A percentile compares a stretch with the other conserved stretches of the same genome.
These are phyloP conservation scores for Acipenser ruthenus DNA, from an alignment of 2,797 vertebrate genomes.

Conservation along the genomic window DNA sequence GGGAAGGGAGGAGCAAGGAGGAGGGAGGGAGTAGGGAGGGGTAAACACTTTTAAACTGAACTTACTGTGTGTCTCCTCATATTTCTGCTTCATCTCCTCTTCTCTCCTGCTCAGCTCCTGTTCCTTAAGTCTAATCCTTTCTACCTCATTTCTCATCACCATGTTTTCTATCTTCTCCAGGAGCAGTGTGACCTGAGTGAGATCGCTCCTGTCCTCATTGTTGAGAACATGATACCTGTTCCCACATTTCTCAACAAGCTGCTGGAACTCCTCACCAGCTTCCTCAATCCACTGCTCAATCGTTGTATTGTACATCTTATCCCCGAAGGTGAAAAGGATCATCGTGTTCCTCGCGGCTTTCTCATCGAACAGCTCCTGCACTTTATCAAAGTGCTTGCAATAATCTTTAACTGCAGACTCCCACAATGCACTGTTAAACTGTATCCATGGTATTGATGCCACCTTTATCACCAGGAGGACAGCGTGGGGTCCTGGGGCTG, in stretches of 20 bases:
- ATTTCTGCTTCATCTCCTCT: too few relatives aligned
- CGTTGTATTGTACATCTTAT: constrained; percentile 51
- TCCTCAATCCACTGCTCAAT: constrained; percentile 64
- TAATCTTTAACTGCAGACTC: constrained; percentile 66
- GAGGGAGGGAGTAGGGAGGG: too few relatives aligned
- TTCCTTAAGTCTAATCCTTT: too few relatives aligned
- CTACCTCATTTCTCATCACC: too few relatives aligned
- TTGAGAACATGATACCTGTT: too few relatives aligned
- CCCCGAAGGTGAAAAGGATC: constrained; percentile 65
- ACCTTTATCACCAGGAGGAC: constrained; percentile 65
- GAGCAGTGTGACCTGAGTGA: constrained; percentile 51
- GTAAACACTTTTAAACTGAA: too few relatives aligned
- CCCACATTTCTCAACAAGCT: constrained; percentile 62
- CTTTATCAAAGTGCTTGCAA: constrained; percentile 56
- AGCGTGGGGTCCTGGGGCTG: constrained; percentile 59
- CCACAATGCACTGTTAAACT: too few relatives aligned
- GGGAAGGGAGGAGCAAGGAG: too few relatives aligned
- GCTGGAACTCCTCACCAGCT: constrained; percentile 59
- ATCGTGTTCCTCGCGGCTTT: constrained; percentile 57
- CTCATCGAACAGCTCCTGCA: constrained; percentile 58
- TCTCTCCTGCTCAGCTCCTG: too few relatives aligned
- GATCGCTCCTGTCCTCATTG: constrained; percentile 57
- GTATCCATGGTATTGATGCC: too few relatives aligned
- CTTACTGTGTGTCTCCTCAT: too few relatives aligned
- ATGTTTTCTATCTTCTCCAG: constrained; percentile 60